These are phyloP conservation scores for Sarcophaga peregrina DNA, from an alignment of 1,140 invertebrate species.

Conservation along the genomic window DNA sequence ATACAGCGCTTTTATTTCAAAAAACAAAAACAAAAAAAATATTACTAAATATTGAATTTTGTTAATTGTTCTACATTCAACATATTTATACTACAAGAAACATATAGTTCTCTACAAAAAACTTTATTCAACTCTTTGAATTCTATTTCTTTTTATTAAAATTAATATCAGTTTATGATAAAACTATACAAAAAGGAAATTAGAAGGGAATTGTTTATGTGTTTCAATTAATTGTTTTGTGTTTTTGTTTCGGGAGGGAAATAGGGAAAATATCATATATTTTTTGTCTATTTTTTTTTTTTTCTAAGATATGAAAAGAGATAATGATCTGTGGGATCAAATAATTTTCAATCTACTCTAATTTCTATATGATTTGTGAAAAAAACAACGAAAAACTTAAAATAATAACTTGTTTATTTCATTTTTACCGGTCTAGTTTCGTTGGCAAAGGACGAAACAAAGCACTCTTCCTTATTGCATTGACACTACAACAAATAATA, in stretches of 20 bases:
- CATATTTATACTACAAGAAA: too few relatives aligned
- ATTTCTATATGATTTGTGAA: constrained; percentile 28
- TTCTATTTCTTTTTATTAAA: too few relatives aligned
- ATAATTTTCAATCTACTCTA: neutral
- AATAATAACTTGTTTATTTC: constrained; percentile 37
- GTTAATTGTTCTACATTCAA: too few relatives aligned
- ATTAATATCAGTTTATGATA: too few relatives aligned
- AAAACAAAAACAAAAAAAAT: too few relatives aligned
- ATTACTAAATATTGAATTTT: too few relatives aligned
- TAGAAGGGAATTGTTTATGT: constrained; percentile 30
- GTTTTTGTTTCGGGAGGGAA: neutral
- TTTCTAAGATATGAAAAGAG: neutral
- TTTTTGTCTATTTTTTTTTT: too few relatives aligned
- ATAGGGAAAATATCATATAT: too few relatives aligned
- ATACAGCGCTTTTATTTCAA: too few relatives aligned
- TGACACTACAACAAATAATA: constrained; percentile 51
- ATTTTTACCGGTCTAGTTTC: constrained; percentile 66
- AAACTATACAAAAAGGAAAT: too few relatives aligned
- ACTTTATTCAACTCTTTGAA: too few relatives aligned
- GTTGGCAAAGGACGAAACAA: constrained; percentile 66
- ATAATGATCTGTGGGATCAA: constrained; percentile 29
- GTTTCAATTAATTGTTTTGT: constrained; percentile 41
- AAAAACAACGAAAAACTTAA: neutral
- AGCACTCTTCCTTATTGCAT: constrained; percentile 64
- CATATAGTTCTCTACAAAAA: too few relatives aligned